Evolutionary conservation across 1,140 invertebrate species (phyloP), one percentile per base, ranked within the genome.

Genomic region (Maniola jurtina): DNA sequence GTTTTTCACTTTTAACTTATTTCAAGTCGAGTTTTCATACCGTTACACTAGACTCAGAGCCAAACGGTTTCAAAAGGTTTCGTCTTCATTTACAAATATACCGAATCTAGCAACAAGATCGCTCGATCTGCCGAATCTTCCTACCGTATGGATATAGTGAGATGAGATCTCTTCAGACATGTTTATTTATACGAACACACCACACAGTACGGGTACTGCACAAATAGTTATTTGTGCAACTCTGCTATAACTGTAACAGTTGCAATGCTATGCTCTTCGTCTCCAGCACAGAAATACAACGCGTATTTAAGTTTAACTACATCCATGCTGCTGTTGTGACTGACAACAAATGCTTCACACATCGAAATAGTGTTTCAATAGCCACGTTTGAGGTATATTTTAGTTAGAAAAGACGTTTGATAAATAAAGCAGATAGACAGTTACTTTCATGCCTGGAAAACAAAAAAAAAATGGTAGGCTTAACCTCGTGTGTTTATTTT

Each of bases 221-320:
- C 45, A 52, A 52, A 52, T 25, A 52, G 48, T 25, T 52, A 25
- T 52, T 52, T 52, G 48, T 52, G 15, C 48, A 52, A 25, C 14
- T 52, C 14, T 52, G 16, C 48, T 52, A 25, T 25, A 52, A 52
- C 48, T 11, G 16, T 52, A 25, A 25, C 16, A 16, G 14, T 52
- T 52, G 10, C 48, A 52, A 6, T 52, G 48, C 5, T 16, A 25
- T 52, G 48, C 25, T 48, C 45, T 48, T 48, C 6, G 48, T 52
- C 14, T 52, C 7, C 0, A 6, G 48, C 48, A 52, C 25, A 52
- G 14, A 52, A 52, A 52, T 52, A 52, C 48, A 52, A 52, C n/a
- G 16, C 45, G 8, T 25, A 14, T 52, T 52, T 52, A 2, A 25
- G 14, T 52, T 52, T 16, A 25, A 52, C 48, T 52, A 25, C 13